phyloP scores from a whole-genome alignment of 1,140 invertebrate genomes.

The Drosophila takahashii region DNA sequence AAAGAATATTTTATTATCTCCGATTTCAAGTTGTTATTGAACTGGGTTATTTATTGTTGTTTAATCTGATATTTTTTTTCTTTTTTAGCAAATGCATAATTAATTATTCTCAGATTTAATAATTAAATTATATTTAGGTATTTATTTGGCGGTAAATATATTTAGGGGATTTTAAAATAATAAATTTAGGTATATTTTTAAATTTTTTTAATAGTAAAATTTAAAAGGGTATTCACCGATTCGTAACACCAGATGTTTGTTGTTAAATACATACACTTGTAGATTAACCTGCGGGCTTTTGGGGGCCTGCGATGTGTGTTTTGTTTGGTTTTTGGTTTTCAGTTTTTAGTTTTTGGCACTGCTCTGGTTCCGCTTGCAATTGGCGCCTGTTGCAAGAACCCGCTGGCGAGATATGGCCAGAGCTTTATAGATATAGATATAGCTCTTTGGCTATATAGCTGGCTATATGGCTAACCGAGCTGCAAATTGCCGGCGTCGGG shows the following conservation, averaged over 20 bases:
- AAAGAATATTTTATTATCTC: not conserved
- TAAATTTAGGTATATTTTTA: too few relatives aligned
- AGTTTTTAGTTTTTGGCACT: constrained; percentile 7
- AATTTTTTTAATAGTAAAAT: too few relatives aligned
- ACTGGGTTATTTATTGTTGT: not conserved
- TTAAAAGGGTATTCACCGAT: not conserved
- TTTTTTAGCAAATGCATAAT: too few relatives aligned
- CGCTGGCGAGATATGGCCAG: constrained; percentile 10
- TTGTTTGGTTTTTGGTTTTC: not conserved
- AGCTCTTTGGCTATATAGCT: constrained; percentile 16
- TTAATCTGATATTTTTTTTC: too few relatives aligned
- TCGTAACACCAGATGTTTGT: not conserved
- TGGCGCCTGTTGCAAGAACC: constrained; percentile 56
- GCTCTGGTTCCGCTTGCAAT: constrained; percentile 57
- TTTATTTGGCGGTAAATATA: too few relatives aligned
- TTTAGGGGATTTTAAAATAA: too few relatives aligned
- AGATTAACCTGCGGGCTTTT: constrained; percentile 1
- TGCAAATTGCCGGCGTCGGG: constrained; percentile 61
- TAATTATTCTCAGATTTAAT: too few relatives aligned
- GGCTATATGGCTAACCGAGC: constrained; percentile 64
- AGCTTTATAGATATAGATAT: not conserved
- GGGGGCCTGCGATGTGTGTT: constrained; percentile 15
- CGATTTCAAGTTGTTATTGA: not conserved
- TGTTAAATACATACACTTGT: not conserved
- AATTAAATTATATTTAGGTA: too few relatives aligned